Percentiles rank a stretch among this genome's conserved stretches.
Conservation (phyloP, 1,140 invertebrate species). For the Trachymyrmex cornetzi region DNA sequence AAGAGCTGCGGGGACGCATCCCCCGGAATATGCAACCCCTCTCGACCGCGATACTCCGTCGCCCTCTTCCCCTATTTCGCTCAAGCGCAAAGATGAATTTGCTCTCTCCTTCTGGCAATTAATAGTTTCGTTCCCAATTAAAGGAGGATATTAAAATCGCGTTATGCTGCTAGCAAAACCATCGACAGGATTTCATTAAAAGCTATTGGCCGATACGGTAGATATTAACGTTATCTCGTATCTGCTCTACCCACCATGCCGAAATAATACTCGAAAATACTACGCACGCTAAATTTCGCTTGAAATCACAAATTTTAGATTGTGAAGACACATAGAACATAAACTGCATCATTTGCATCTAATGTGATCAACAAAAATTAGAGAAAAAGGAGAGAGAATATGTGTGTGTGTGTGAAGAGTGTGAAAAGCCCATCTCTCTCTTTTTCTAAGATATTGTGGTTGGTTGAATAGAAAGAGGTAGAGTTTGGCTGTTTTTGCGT, state of each 20-base stretch:
- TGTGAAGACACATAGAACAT: no score
- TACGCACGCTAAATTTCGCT: background rate
- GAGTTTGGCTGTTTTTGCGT: no score
- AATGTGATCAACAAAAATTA: no score
- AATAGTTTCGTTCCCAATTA: constrained; percentile 75
- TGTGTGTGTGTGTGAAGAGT: no score
- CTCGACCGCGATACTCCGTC: constrained; percentile 61
- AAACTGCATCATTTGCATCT: no score
- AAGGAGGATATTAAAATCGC: constrained; percentile 73
- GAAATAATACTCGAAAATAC: constrained; percentile 2
- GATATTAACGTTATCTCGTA: constrained; percentile 3
- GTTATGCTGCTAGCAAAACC: constrained; percentile 17
- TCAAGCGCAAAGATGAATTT: constrained; percentile 71
- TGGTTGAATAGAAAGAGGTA: no score
- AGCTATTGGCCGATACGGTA: background rate
- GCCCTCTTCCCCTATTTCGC: constrained; percentile 39
- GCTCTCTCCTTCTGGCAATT: constrained; percentile 71
- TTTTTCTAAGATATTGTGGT: no score
- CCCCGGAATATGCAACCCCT: constrained; percentile 54
- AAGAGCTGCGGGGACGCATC: constrained; percentile 61
- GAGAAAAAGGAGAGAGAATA: no score
- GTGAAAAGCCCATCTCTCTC: no score
- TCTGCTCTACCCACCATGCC: background rate
- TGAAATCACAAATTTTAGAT: background rate
- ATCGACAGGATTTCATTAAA: constrained; percentile 52